Evolutionary conservation across 2,797 vertebrate species (phyloP), one percentile per base, ranked within the genome.

Genomic region (Pseudochaenichthys georgianus): DNA sequence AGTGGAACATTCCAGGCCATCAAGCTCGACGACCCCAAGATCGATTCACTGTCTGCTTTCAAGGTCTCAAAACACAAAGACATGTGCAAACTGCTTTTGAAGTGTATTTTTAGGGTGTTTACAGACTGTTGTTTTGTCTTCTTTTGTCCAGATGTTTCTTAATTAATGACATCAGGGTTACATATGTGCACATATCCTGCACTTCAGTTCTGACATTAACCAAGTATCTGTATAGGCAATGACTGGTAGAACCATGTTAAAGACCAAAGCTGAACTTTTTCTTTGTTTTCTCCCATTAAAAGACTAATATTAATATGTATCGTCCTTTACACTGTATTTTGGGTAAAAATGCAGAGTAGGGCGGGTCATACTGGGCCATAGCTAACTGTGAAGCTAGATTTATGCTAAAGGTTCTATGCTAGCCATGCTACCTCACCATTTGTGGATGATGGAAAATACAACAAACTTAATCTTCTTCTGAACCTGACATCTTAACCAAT

Each of bases 1-100:
- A 95, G 89, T 4, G 98, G 97, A 61, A 99, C 98, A 3, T 99
- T 99, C 28, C 96, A 99, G 92, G 96, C 97, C 85, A 98, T 99
- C 89, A 93, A 87, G 9, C 95, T 98, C 46, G 93, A 99, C 0
- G 98, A 99, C 3, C 93, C 96, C 63, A 96, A 95, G 84, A 97
- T 99, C 1, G 63, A 98, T 93, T 98, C 97, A 0, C 87, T 99
- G 75, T 89, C 97, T 0, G 95, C 96, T 74, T 99, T 99, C 90
- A 99, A 99, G 93, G 93, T 94, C 62, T 86, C 23, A n/a, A 38
- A 31, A 83, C 59, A 78, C 43, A 75, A 65, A 81, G 63, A 68
- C 47, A 60, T 15, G 31, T 53, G 16, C 52, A 69, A 34, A 68
- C 10, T 43, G 16, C 48, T 77, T 77, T 61, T 67, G n/a, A 72